Percentiles rank a stretch among this genome's conserved stretches.
These are phyloP conservation scores for Aldabrachelys gigantea DNA, from an alignment of 2,113 vertebrate genomes.

Conservation along the genomic window DNA sequence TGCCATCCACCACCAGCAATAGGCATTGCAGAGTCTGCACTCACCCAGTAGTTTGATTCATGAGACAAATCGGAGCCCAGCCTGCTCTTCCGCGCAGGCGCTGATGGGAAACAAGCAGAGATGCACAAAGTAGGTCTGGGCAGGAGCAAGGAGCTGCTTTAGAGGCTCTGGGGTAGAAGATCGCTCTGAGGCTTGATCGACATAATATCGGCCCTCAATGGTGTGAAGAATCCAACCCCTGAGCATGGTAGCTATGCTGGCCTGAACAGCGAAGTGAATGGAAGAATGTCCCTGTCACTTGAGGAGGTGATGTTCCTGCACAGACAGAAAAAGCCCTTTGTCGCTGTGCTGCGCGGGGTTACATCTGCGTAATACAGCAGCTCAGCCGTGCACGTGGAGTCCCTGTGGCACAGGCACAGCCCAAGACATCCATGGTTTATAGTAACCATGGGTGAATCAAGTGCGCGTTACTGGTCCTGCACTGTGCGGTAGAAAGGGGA, in stretches of 20 bases:
- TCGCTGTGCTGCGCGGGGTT: neutral
- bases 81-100: neutral
- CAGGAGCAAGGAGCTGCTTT: neutral
- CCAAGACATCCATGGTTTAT: neutral
- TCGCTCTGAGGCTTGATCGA: neutral
- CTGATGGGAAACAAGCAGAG: neutral
- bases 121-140: neutral
- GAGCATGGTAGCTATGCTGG: too few relatives aligned
- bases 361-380: neutral
- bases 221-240: neutral
- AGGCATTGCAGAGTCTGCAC: neutral
- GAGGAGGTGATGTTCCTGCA: neutral
- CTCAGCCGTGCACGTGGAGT: neutral
- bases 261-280: neutral
- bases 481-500: fast-evolving
- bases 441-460: neutral
- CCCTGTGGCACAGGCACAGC: too few relatives aligned
- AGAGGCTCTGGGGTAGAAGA: neutral
- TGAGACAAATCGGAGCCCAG: neutral
- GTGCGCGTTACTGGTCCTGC: neutral
- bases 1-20: neutral
- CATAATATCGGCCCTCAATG: neutral
- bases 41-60: neutral
- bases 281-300: neutral
- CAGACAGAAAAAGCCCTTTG: neutral